These are phyloP conservation scores for Orthosia gracilis DNA, from an alignment of 2,888 invertebrate genomes.

Conservation along the genomic window DNA sequence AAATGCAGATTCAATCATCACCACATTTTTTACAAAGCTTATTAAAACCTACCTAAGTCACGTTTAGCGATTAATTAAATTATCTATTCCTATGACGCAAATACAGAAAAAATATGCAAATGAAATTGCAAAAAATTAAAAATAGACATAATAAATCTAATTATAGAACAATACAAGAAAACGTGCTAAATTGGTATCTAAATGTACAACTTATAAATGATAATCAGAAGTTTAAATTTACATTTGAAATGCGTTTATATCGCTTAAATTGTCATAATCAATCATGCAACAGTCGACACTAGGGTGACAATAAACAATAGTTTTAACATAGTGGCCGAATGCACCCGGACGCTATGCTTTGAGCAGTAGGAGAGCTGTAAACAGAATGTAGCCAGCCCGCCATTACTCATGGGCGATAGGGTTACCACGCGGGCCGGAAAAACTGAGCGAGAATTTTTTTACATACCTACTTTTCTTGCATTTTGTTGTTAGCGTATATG, in stretches of 20 bases:
- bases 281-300: slow-evolving; percentile 67
- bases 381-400: slow-evolving; percentile 72
- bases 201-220: slow-evolving; percentile 52
- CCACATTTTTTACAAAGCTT: not conserved
- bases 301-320: slow-evolving; percentile 75
- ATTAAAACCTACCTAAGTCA: not conserved
- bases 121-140: not conserved
- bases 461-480: too few species aligned
- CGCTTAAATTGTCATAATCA: slow-evolving; percentile 58
- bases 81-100: not conserved
- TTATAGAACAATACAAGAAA: slow-evolving; percentile 40
- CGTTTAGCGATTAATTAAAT: slow-evolving; percentile 9
- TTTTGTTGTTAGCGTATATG: not conserved
- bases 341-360: slow-evolving; percentile 78
- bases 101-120: slow-evolving; percentile 3
- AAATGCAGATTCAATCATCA: slow-evolving; percentile 6
- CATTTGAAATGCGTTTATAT: slow-evolving; percentile 61
- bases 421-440: slow-evolving; percentile 37
- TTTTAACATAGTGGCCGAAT: slow-evolving; percentile 73
- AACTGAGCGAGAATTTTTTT: not conserved
- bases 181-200: slow-evolving; percentile 42
- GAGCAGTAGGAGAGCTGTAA: slow-evolving; percentile 76
- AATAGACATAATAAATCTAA: slow-evolving; percentile 2
- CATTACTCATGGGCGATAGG: slow-evolving; percentile 71
- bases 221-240: slow-evolving; percentile 59